Evolutionary conservation across 1,140 invertebrate species (phyloP).

Genomic region (Dolichoris vasculosae): DNA sequence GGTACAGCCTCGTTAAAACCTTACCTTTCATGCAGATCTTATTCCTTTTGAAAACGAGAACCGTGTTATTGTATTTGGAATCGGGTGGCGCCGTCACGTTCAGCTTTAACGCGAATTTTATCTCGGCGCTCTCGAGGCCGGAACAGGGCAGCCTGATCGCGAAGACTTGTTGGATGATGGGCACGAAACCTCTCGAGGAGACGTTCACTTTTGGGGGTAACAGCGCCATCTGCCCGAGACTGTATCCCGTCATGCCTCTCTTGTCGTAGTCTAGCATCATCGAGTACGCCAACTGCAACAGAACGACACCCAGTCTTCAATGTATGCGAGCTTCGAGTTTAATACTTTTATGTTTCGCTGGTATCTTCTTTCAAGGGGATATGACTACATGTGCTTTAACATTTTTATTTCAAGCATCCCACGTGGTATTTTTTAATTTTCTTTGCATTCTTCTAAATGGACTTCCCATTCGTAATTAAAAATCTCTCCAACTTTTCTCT

Average conservation of each 20-base stretch:
- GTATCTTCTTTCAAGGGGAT: not conserved
- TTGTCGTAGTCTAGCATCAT: constrained; percentile 86
- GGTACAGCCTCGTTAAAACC: not conserved
- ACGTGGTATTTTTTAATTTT: not conserved
- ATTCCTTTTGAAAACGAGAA: constrained; percentile 86
- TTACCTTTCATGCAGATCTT: constrained; percentile 91
- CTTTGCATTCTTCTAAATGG: constrained; percentile 2
- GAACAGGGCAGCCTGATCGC: constrained; percentile 86
- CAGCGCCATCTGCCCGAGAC: constrained; percentile 77
- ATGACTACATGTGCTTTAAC: not conserved
- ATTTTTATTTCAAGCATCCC: not conserved
- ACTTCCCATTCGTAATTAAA: constrained; percentile 16
- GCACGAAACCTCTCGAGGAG: constrained; percentile 83
- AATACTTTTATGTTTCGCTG: too few species aligned
- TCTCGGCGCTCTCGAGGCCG: constrained; percentile 83
- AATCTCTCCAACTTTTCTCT: not conserved
- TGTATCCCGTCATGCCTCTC: constrained; percentile 71
- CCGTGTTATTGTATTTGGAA: constrained; percentile 81
- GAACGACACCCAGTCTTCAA: constrained; percentile 23
- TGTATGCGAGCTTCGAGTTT: not conserved
- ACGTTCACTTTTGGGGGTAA: constrained; percentile 87
- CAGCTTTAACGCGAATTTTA: constrained; percentile 83
- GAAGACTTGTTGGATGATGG: constrained; percentile 84
- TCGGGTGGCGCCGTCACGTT: constrained; percentile 82
- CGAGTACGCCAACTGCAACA: constrained; percentile 82